phyloP scores from a whole-genome alignment of 1,140 invertebrate genomes.

The Tetragonula clypearis region DNA sequence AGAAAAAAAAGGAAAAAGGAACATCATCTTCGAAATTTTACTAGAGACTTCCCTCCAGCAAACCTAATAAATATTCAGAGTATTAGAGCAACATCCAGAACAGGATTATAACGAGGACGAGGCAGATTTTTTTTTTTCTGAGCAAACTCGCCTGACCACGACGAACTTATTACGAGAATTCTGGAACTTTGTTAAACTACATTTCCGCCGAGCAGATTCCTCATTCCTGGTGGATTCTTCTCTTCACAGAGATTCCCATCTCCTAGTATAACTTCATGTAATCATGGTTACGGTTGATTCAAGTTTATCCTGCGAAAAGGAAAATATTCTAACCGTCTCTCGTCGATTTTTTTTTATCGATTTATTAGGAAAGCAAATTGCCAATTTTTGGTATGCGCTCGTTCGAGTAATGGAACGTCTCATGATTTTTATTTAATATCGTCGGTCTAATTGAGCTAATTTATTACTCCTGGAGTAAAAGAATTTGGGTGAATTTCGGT shows the following conservation, averaged over 20 bases:
- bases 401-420: too few species aligned
- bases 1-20: too few species aligned
- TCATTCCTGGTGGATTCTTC: background rate
- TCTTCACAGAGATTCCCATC: background rate
- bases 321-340: background rate
- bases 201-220: conserved; percentile 10
- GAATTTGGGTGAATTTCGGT: too few species aligned
- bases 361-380: too few species aligned
- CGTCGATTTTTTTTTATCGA: too few species aligned
- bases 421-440: too few species aligned
- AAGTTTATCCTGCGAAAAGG: background rate
- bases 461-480: too few species aligned
- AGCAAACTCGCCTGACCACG: background rate
- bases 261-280: conserved; percentile 25
- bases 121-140: background rate
- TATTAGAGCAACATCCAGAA: background rate
- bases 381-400: too few species aligned
- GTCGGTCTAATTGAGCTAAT: too few species aligned
- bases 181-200: conserved; percentile 29
- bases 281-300: conserved; percentile 33
- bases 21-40: too few species aligned
- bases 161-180: conserved; percentile 31
- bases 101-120: too few species aligned
- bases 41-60: background rate
- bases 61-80: background rate